Evolutionary conservation across 2,113 vertebrate genomes (phyloP).

Genomic region (Emydura subglobosa): DNA sequence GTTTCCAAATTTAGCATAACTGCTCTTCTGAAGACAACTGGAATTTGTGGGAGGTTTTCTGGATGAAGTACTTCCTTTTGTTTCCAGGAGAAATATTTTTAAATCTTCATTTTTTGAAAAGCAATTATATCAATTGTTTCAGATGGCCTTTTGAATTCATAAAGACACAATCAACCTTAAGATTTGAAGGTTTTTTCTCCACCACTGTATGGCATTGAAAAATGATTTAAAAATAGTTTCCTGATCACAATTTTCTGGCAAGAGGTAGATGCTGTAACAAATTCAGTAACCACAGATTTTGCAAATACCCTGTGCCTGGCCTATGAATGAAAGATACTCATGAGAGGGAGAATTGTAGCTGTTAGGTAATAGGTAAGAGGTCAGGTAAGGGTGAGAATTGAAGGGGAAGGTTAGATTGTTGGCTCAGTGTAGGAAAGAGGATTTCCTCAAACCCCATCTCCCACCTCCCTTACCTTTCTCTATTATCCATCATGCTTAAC

Average conservation of each 20-base stretch:
- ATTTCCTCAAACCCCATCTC: not conserved
- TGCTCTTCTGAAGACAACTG: not conserved
- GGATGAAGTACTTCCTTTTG: not conserved
- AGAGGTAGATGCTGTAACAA: conserved; percentile 6
- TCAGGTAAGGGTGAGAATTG: not conserved
- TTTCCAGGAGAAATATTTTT: not conserved
- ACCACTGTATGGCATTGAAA: not conserved
- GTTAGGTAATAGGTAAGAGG: not conserved
- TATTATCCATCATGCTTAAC: not conserved
- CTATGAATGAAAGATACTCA: conserved; percentile 10
- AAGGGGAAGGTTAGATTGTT: not conserved
- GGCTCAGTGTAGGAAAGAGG: conserved; percentile 7
- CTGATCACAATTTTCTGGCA: not conserved
- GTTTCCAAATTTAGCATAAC: not conserved
- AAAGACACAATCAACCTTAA: not conserved
- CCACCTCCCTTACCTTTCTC: not conserved
- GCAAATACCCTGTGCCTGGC: not conserved
- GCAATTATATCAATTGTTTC: not conserved
- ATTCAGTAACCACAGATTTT: not conserved
- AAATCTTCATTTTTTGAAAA: not conserved
- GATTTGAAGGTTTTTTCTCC: not conserved
- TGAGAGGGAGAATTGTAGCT: not conserved
- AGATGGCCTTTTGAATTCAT: not conserved
- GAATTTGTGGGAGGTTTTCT: not conserved
- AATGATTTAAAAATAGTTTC: conserved; percentile 7